Evolutionary conservation across 2,888 invertebrate genomes (phyloP).

Genomic region (Glaucopsyche alexis): DNA sequence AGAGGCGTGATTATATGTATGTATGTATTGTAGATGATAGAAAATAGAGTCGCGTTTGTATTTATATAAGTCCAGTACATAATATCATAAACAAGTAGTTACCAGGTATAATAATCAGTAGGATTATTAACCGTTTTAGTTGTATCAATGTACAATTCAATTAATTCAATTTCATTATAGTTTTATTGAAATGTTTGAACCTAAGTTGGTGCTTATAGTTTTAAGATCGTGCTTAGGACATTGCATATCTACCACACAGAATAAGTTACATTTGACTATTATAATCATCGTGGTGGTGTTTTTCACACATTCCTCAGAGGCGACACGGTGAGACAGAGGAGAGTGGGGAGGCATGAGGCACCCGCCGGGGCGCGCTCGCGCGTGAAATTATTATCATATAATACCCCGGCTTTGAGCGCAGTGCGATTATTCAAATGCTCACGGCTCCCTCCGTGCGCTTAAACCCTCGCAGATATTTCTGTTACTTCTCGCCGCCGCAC

Average conservation of each 20-base stretch:
- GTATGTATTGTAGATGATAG: too few species aligned
- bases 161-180: too few species aligned
- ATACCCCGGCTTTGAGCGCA: slow-evolving; percentile 65
- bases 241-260: background rate
- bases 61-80: too few species aligned
- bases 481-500: slow-evolving; percentile 57
- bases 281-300: slow-evolving; percentile 54
- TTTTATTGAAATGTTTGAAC: too few species aligned
- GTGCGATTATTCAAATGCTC: slow-evolving; percentile 76
- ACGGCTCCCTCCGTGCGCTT: slow-evolving; percentile 49
- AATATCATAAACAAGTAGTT: too few species aligned
- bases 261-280: slow-evolving; percentile 45
- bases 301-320: slow-evolving; percentile 69
- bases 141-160: too few species aligned
- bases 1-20: too few species aligned
- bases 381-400: slow-evolving; percentile 80
- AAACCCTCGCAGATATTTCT: slow-evolving; percentile 56
- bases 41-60: too few species aligned
- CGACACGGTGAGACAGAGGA: slow-evolving; percentile 49
- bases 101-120: too few species aligned
- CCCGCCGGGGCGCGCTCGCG: slow-evolving; percentile 57
- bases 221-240: too few species aligned
- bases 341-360: slow-evolving; percentile 47
- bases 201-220: too few species aligned
- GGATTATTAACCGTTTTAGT: too few species aligned